Percentiles rank a stretch among this genome's conserved stretches.
These are phyloP conservation scores for Harpagus bidentatus DNA, from an alignment of 2,113 vertebrate genomes.

Conservation along the genomic window DNA sequence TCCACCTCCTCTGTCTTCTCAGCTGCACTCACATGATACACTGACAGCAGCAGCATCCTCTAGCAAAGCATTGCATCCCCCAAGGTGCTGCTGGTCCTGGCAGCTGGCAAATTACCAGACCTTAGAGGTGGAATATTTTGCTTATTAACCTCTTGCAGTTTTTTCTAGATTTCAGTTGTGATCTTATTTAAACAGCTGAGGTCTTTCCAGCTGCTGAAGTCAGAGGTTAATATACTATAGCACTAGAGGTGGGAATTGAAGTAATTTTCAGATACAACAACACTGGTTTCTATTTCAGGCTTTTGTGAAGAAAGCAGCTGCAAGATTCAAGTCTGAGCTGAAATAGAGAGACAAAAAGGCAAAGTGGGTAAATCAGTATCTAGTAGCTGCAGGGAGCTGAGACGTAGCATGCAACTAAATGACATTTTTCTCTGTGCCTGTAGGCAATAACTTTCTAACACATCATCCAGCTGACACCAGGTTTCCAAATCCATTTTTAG, in stretches of 20 bases:
- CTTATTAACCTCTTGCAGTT: background rate
- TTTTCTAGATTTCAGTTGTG: background rate
- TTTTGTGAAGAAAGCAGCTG: conserved; percentile 1
- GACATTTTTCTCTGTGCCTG: background rate
- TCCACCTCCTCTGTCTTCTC: background rate
- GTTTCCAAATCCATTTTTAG: background rate
- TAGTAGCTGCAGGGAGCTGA: background rate
- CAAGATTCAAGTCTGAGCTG: background rate
- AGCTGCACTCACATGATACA: background rate
- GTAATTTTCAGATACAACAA: background rate
- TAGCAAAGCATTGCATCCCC: background rate
- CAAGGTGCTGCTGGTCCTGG: background rate
- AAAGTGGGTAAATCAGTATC: background rate
- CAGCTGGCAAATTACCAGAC: background rate
- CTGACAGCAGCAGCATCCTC: background rate
- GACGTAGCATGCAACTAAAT: background rate
- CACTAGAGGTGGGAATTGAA: background rate
- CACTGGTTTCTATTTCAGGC: background rate
- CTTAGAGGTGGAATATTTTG: background rate
- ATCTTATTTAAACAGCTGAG: background rate
- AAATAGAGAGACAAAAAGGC: background rate
- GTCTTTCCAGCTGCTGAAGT: background rate
- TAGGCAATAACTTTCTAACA: background rate
- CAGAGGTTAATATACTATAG: background rate
- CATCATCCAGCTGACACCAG: background rate